phyloP scores from a whole-genome alignment of 2,113 vertebrate species.

The Channa argus region DNA sequence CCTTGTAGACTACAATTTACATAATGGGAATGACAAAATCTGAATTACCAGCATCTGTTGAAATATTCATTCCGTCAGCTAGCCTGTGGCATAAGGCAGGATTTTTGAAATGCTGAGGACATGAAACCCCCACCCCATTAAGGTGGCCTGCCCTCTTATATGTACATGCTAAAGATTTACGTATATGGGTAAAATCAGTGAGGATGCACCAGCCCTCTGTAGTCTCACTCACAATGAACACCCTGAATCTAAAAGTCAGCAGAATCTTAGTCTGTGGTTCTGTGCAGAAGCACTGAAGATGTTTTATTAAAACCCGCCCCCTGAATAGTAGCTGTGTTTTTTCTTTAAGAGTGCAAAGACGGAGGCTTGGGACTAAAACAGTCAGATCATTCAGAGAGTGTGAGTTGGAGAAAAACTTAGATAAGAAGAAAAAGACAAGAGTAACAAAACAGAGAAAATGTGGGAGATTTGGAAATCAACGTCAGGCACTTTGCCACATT shows the following conservation, averaged over 20 bases:
- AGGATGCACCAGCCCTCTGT: background rate
- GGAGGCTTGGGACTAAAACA: conserved; percentile 7
- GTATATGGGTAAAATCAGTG: background rate
- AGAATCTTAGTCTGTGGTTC: conserved; percentile 10
- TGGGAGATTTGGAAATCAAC: conserved; percentile 60
- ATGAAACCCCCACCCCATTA: background rate
- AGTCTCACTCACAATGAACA: background rate
- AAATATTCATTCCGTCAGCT: background rate
- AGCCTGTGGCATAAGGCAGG: too few species aligned
- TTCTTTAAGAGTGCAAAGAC: conserved; percentile 5
- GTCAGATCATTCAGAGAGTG: background rate
- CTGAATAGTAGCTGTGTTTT: conserved; percentile 25
- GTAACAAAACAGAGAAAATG: conserved; percentile 36
- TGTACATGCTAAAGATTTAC: too few species aligned
- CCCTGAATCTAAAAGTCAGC: conserved; percentile 10
- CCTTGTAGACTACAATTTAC: background rate
- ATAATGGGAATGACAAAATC: background rate
- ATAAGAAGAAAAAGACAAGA: background rate
- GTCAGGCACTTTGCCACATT: conserved; percentile 34
- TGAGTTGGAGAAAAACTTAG: background rate
- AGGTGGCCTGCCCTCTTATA: too few species aligned
- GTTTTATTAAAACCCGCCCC: conserved; percentile 41
- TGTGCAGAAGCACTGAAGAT: conserved; percentile 32
- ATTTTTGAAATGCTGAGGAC: too few species aligned
- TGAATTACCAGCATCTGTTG: background rate